Conservation (phyloP, 2,797 vertebrate genomes). For the Oryzias sinensis region DNA sequence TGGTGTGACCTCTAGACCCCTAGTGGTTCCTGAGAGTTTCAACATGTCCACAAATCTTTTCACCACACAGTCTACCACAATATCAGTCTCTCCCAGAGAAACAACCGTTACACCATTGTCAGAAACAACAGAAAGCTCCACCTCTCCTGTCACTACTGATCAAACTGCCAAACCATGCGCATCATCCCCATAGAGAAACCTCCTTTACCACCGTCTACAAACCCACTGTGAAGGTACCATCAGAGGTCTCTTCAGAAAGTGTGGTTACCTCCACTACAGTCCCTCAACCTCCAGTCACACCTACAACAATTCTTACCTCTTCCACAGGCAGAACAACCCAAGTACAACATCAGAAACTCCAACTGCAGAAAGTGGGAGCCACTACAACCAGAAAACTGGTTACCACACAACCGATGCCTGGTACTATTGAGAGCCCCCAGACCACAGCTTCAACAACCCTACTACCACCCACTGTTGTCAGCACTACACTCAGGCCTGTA, state of each 20-base stretch:
- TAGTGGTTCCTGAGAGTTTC: slow-evolving; percentile 33
- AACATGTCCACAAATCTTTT: slow-evolving; percentile 25
- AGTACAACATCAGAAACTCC: slow-evolving; percentile 41
- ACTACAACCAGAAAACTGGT: slow-evolving; percentile 35
- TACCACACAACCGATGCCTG: slow-evolving; percentile 23
- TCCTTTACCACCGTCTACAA: slow-evolving; percentile 51
- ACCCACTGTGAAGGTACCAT: slow-evolving; percentile 51
- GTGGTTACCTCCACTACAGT: slow-evolving; percentile 38
- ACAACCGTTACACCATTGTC: slow-evolving; percentile 44
- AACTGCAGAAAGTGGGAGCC: slow-evolving; percentile 29
- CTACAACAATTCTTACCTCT: slow-evolving; percentile 26
- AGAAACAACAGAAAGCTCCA: slow-evolving; percentile 20
- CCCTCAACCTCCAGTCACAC: slow-evolving; percentile 31
- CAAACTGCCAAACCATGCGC: slow-evolving; percentile 47
- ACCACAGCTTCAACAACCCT: slow-evolving; percentile 30
- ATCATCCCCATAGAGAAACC: slow-evolving; percentile 34
- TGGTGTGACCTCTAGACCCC: slow-evolving; percentile 24
- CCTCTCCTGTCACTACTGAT: slow-evolving; percentile 16
- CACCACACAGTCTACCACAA: slow-evolving; percentile 38
- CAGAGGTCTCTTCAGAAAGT: slow-evolving; percentile 37
- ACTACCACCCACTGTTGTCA: slow-evolving; percentile 13
- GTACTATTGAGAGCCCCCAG: slow-evolving; percentile 32
- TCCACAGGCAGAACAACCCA: slow-evolving; percentile 31
- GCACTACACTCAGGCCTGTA: slow-evolving; percentile 49
- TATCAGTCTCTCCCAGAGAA: slow-evolving; percentile 24